phyloP scores from a whole-genome alignment of 2,888 invertebrate genomes.

The Dynastes hyllus region DNA sequence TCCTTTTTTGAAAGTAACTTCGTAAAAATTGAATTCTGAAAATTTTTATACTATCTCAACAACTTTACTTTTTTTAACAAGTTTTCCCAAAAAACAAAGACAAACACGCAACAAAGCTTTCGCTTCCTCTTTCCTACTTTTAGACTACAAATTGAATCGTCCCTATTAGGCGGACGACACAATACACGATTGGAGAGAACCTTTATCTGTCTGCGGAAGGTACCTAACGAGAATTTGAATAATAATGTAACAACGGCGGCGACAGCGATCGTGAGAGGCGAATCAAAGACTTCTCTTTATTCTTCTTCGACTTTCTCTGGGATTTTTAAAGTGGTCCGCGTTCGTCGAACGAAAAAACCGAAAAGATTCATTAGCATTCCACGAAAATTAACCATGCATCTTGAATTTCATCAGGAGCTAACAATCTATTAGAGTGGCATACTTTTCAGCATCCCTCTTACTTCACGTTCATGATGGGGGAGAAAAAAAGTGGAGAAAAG shows the following conservation, averaged over 20 bases:
- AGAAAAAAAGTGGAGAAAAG: constrained; percentile 19
- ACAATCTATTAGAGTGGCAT: constrained; percentile 59
- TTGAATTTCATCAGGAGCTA: constrained; percentile 59
- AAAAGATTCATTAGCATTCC: constrained; percentile 54
- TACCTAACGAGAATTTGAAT: constrained; percentile 21
- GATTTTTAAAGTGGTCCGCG: constrained; percentile 35
- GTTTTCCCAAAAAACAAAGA: no score
- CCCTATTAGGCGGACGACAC: background rate
- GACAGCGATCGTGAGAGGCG: constrained; percentile 13
- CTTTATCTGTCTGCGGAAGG: background rate
- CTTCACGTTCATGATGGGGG: background rate
- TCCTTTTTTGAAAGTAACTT: no score
- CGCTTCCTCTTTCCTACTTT: background rate
- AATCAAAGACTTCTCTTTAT: constrained; percentile 21
- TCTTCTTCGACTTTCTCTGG: background rate
- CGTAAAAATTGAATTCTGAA: no score
- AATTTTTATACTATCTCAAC: no score
- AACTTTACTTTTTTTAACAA: no score
- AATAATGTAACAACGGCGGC: constrained; percentile 12
- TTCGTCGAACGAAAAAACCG: constrained; percentile 12
- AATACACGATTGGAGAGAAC: constrained; percentile 4
- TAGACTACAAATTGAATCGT: constrained; percentile 2
- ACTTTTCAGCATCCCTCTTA: constrained; percentile 44
- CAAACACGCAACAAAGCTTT: no score
- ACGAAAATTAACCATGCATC: constrained; percentile 55